Evolutionary conservation across 1,140 invertebrate genomes (phyloP), one percentile per base, ranked within the genome.

Genomic region (Drosophila sechellia): DNA sequence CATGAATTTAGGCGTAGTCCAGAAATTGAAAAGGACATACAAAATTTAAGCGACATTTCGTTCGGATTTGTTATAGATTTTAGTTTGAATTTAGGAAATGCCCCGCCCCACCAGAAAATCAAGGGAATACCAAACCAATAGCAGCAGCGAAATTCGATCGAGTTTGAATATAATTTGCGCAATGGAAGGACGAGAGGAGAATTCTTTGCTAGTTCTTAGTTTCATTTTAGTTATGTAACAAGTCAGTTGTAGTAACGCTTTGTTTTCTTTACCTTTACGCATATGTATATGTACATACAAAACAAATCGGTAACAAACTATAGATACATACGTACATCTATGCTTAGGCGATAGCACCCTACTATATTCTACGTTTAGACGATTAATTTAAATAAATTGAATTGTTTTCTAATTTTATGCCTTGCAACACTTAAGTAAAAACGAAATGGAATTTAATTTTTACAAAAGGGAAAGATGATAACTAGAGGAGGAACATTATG

Each of bases 341-440:
- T 60, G 70, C 61, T 54, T 83, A 86, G 79, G 74, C 61, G 57
- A 59, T 75, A 76, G 60, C 35, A 48, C 15, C 69, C 39, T 59
- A 61, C 60, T 70, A 55, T 54, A 77, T 58, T 64, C 48, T 85
- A 87, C 65, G 37, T 76, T 79, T 72, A 83, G 56, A 42, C 49
- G 48, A 66, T 60, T 76, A 60, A 79, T 86, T 81, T 87, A 79
- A 87, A 87, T 87, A 75, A 81, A 86, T 87, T 89, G 65, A 86
- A 87, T 87, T 87, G 83, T 87, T 87, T 87, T 87, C 84, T 87
- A 87, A 87, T 87, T 87, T 87, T 87, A 86, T 69, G 81, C 79
- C 59, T 77, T 79, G 68, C 69, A 80, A 89, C 78, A 75, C 61
- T 75, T 70, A 83, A 77, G 57, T 58, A 66, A 70, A 87, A 68